These are phyloP conservation scores for Engystomops pustulosus DNA, from an alignment of 2,113 vertebrate genomes.

Conservation along the genomic window DNA sequence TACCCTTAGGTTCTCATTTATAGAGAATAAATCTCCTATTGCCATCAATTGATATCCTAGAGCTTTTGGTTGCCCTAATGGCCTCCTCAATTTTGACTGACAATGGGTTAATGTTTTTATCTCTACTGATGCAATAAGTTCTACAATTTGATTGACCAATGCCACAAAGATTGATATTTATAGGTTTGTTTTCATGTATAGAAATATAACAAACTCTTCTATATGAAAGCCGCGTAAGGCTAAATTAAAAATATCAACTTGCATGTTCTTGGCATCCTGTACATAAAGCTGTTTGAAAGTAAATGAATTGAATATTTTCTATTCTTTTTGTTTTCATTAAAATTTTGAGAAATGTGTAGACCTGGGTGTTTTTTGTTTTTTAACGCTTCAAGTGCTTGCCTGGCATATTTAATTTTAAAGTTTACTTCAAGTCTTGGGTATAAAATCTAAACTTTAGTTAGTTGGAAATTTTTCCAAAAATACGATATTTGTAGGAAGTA, in stretches of 20 bases:
- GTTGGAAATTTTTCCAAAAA: not conserved
- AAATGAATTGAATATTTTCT: conserved; percentile 73
- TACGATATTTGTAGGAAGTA: no score
- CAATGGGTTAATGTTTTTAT: not conserved
- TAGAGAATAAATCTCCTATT: no score
- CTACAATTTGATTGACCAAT: not conserved
- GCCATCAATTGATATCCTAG: no score
- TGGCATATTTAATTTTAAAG: no score
- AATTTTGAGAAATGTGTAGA: conserved; percentile 65
- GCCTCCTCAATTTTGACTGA: not conserved
- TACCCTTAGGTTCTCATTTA: no score
- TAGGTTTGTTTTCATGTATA: conserved; percentile 60
- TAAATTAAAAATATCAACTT: conserved; percentile 63
- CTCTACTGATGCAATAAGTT: not conserved
- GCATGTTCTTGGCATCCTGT: conserved; percentile 77
- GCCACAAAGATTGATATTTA: conserved; percentile 20
- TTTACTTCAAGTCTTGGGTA: not conserved
- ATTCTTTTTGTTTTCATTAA: conserved; percentile 77
- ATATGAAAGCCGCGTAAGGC: conserved; percentile 56
- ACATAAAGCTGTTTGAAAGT: conserved; percentile 81
- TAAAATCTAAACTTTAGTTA: not conserved
- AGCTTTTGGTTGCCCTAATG: no score
- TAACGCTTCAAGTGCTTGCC: no score
- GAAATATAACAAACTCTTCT: not conserved
- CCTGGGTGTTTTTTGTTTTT: not conserved